Conservation (phyloP, 2,113 vertebrate genomes). For the Hiodon alosoides region DNA sequence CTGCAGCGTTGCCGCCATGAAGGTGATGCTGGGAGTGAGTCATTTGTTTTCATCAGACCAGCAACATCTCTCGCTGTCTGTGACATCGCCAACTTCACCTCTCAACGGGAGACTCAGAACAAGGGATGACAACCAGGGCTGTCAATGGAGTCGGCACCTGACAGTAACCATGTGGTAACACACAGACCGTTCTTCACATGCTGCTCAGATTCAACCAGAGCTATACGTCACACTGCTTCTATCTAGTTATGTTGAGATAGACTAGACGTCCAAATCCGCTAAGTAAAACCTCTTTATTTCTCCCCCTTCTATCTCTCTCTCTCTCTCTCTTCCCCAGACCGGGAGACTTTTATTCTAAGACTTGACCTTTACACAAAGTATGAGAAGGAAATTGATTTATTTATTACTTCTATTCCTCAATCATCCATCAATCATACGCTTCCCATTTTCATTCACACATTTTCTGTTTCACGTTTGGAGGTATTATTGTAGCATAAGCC, state of each 20-base stretch:
- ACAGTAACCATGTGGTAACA: neutral
- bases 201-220: neutral
- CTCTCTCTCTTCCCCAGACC: neutral
- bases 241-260: neutral
- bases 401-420: neutral
- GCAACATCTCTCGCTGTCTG: too few species aligned
- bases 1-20: too few species aligned
- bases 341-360: neutral
- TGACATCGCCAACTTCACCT: too few species aligned
- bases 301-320: neutral
- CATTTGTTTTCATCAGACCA: too few species aligned
- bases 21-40: too few species aligned
- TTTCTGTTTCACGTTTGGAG: too few species aligned
- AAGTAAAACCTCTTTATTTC: too few species aligned
- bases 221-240: neutral
- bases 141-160: neutral
- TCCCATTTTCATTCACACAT: too few species aligned
- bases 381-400: neutral
- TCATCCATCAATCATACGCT: neutral
- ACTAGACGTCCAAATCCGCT: neutral
- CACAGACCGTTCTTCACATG: neutral
- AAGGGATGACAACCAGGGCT: too few species aligned
- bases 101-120: too few species aligned
- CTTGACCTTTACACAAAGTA: slow-evolving; percentile 13
- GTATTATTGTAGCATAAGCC: too few species aligned